Base-by-base conservation (phyloP, 2,797 vertebrate species). In the Megalops cyprinoides region DNA sequence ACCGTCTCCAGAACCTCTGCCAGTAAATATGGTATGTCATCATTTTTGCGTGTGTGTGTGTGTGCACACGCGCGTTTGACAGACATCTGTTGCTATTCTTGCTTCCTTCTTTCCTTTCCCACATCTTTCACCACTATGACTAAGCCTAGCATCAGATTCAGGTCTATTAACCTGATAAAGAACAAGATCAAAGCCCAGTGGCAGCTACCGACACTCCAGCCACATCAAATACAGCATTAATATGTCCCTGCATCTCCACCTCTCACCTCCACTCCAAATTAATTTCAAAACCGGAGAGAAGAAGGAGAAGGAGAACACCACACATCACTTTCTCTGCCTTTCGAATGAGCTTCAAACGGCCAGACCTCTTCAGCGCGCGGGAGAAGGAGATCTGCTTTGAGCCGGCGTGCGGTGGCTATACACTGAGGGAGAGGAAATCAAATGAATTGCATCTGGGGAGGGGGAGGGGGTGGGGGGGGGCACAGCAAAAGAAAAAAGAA, bases 1-100 rank as follows among this genome's bases (percentile, higher is more conserved):
- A 99, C 97, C 0, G 97, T 99, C 55, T 99, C 98, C 76, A 93
- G 98, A 87, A 99, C 98, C 0, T 99, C 98, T 20, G 98, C 97
- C 2, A 99, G 97, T 90, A 99, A 99, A 95, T 99, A 99, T 0
- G 98, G 98, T 99, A 91, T 49, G 76, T 18, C 58, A 34, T 8
- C 74, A 28, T 12, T 18, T 8, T 1, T 39, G n/a, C 25, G 4
- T 48, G 12, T 18, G 15, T n/a, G 28, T 5, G 77, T n/a, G n/a
- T n/a, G n/a, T n/a, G 15, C 56, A 58, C 69, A 56, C 65, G 58
- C 73, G 77, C 28, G 39, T n/a, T n/a, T n/a, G n/a, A n/a, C n/a
- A n/a, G n/a, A n/a, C n/a, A n/a, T n/a, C n/a, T n/a, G n/a, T n/a
- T n/a, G n/a, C n/a, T n/a, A n/a, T n/a, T n/a, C n/a, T n/a, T n/a